Conservation (phyloP, 2,888 invertebrate species). For the Trichopria drosophilae region DNA sequence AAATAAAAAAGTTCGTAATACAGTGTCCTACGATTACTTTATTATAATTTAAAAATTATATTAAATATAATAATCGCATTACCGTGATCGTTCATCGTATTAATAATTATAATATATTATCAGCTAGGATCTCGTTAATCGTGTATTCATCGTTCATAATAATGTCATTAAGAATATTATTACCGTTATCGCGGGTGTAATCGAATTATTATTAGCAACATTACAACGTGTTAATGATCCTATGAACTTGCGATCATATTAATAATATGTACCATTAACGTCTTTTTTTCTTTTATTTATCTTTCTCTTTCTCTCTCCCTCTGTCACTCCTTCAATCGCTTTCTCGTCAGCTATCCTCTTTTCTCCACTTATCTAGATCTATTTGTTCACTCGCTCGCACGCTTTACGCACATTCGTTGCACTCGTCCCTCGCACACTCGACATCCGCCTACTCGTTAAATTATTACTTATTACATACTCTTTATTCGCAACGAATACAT, state of each 20-base stretch:
- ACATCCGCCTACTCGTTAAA: constrained; percentile 23
- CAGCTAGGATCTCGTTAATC: constrained; percentile 47
- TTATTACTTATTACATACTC: constrained; percentile 23
- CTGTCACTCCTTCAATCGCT: constrained; percentile 10
- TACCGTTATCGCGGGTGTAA: constrained; percentile 43
- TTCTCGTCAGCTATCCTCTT: constrained; percentile 20
- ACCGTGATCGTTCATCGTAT: constrained; percentile 43
- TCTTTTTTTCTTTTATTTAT: constrained; percentile 23
- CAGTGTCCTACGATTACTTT: constrained; percentile 39
- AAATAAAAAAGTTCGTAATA: constrained; percentile 1
- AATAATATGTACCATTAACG: constrained; percentile 44
- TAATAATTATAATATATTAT: constrained; percentile 44
- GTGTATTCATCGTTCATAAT: constrained; percentile 42
- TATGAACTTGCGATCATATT: constrained; percentile 45
- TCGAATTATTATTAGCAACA: constrained; percentile 44
- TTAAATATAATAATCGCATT: constrained; percentile 45
- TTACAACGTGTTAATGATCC: constrained; percentile 46
- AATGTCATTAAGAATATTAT: constrained; percentile 48
- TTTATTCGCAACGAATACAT: constrained; percentile 17
- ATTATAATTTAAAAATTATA: constrained; percentile 46
- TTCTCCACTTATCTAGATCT: constrained; percentile 18
- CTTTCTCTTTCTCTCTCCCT: constrained; percentile 12
- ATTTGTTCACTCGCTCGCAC: constrained; percentile 22
- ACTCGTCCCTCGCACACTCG: not conserved
- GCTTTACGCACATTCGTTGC: constrained; percentile 13